Base-by-base conservation (phyloP, 2,113 vertebrate genomes). In the Rhagologus leucostigma region DNA sequence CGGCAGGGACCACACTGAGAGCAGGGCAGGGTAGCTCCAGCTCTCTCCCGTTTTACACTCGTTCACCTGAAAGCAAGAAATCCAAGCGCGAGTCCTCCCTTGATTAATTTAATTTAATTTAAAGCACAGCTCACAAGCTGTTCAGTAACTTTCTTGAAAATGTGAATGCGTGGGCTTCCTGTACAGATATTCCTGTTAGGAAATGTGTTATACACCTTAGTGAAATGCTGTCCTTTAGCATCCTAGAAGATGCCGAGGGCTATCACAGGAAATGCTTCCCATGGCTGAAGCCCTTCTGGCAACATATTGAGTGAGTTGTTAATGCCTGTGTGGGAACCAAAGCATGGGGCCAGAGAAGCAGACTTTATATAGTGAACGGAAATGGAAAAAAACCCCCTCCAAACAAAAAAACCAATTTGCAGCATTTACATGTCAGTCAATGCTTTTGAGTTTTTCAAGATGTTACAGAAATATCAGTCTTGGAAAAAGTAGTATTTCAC, bases 401-500 rank as follows among this genome's bases (percentile, higher is more conserved):
- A 79, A 80, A 50, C 53, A 77, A 42, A 71, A 49, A 2, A 6
- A 32, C 9, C 44, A 65, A 59, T 75, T 73, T 83, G 73, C 73
- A 65, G 60, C 18, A 44, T 89, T 87, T 82, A 57, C 62, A 52
- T 73, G 70, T 79, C 78, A 80, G 49, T 41, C 30, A 19, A 27
- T 68, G 53, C 76, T 86, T 91, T 84, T 86, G 71, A 87, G 57
- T 83, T 75, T 67, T 95, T 87, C 53, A 69, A 62, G 52, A 64
- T 35, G 15, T 81, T 62, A 64, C 53, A 67, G 47, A 86, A 89
- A 90, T 64, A 41, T 11, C 35, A 49, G 64, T 74, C 63, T 93
- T 89, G 37, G 71, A 93, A 89, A 86, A 96, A 94, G 27, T 39
- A 63, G 17, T 46, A 41, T 92, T 96, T 93, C 69, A 71, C 80